Conservation (phyloP, 2,113 vertebrate genomes). For the Chelonoidis abingdonii region DNA sequence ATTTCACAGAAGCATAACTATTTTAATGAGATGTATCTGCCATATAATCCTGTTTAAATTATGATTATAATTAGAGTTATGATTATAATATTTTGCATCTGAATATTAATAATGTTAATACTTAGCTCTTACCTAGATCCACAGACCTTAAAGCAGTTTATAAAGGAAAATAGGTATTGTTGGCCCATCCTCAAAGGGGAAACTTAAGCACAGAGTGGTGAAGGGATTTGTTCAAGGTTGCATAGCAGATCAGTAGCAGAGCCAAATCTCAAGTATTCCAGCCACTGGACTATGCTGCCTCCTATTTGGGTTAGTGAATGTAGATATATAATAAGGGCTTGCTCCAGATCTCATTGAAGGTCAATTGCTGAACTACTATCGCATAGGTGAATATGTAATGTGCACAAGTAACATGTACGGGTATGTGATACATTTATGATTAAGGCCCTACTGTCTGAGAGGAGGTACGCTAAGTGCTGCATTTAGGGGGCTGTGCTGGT, state of each 20-base stretch:
- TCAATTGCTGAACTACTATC: slow-evolving; percentile 6
- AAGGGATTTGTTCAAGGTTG: neutral
- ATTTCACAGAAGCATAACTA: neutral
- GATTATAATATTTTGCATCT: neutral
- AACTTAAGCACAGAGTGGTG: neutral
- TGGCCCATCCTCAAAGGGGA: neutral
- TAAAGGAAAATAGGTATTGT: neutral
- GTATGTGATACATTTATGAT: neutral
- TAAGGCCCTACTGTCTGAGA: too few species aligned
- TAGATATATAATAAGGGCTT: fast-evolving
- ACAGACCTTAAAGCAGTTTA: neutral
- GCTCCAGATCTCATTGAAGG: neutral
- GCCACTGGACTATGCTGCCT: neutral
- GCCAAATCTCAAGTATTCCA: neutral
- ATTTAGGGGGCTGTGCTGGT: too few species aligned
- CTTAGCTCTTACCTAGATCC: neutral
- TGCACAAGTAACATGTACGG: neutral
- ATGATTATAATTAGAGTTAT: neutral
- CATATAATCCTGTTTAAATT: neutral
- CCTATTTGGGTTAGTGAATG: neutral
- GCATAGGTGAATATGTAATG: neutral
- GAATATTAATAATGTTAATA: neutral
- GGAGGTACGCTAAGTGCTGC: too few species aligned
- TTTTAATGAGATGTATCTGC: neutral
- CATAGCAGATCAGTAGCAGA: neutral